Percentiles rank a stretch among this genome's conserved stretches.
Conservation (phyloP, 2,113 vertebrate species). For the Tragelaphus scriptus region DNA sequence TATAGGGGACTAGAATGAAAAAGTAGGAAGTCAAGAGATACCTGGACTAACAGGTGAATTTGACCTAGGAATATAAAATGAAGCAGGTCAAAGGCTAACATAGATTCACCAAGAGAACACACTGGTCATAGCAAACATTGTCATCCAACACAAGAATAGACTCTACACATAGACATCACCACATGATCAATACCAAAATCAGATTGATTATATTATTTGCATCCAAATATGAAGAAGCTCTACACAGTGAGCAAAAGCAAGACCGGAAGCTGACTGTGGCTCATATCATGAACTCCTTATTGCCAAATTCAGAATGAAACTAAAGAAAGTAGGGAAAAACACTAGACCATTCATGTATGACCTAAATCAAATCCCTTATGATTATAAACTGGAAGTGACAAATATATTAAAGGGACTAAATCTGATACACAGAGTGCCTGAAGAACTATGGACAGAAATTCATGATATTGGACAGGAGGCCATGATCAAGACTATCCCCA, state of each 20-base stretch:
- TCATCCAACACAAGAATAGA: background rate
- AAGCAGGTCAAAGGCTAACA: background rate
- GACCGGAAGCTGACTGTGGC: background rate
- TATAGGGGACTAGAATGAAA: background rate
- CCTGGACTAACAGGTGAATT: background rate
- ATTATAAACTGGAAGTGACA: background rate
- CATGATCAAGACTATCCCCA: background rate
- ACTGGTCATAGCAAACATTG: background rate
- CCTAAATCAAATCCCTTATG: background rate
- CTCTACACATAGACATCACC: background rate
- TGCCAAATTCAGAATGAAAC: background rate
- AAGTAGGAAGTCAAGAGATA: background rate
- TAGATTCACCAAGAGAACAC: background rate
- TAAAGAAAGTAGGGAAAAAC: background rate
- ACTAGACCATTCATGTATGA: background rate
- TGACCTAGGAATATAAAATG: background rate
- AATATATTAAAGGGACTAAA: background rate
- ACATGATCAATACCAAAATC: background rate
- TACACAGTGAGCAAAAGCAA: background rate
- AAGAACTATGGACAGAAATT: background rate
- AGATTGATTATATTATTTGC: background rate
- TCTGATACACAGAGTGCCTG: background rate
- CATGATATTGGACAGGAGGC: background rate
- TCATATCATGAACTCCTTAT: background rate
- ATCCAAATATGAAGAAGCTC: background rate